Conservation (phyloP, 1,140 invertebrate genomes). For the Drosophila nannoptera region DNA sequence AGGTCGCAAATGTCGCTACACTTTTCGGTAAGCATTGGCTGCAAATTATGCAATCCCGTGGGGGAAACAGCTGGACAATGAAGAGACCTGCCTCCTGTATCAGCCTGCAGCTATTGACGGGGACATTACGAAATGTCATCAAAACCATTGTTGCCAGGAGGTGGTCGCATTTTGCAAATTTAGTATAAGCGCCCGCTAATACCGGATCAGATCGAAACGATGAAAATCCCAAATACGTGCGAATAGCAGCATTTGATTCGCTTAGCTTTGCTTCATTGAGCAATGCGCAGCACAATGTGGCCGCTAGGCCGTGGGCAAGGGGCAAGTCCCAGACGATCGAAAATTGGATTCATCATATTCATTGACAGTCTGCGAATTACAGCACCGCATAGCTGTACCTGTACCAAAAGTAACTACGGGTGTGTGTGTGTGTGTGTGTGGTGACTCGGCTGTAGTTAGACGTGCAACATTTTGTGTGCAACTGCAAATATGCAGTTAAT, state of each 20-base stretch:
- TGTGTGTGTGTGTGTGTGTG: neutral
- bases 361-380: constrained; percentile 31
- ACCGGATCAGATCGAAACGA: constrained; percentile 41
- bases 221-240: constrained; percentile 71
- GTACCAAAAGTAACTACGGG: constrained; percentile 12
- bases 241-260: constrained; percentile 61
- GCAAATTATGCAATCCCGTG: constrained; percentile 59
- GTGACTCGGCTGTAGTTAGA: constrained; percentile 23
- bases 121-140: constrained; percentile 49
- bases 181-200: constrained; percentile 52
- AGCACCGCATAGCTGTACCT: constrained; percentile 15
- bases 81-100: neutral
- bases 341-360: constrained; percentile 23
- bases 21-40: constrained; percentile 42
- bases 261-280: constrained; percentile 41
- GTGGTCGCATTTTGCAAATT: constrained; percentile 59
- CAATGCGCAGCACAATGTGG: constrained; percentile 23
- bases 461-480: constrained; percentile 64
- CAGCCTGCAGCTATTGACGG: constrained; percentile 3
- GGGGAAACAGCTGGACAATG: constrained; percentile 3
- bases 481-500: constrained; percentile 48
- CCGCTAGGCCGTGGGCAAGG: neutral
- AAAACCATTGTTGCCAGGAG: constrained; percentile 29
- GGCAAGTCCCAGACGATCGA: neutral
- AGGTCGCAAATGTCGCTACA: constrained; percentile 60